phyloP scores from a whole-genome alignment of 2,797 vertebrate genomes.

The Artibeus jamaicensis region DNA sequence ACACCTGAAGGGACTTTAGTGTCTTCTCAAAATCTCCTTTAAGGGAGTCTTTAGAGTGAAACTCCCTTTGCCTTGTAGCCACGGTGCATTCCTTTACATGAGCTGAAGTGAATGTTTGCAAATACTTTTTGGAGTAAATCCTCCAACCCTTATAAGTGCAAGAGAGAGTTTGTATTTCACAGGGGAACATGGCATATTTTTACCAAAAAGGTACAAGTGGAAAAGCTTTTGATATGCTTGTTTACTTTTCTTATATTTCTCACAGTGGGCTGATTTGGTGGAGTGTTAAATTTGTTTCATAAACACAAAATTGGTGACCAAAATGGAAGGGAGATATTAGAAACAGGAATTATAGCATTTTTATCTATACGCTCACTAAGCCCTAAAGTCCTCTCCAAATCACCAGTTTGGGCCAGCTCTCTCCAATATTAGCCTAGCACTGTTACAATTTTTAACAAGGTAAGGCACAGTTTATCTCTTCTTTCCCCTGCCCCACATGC shows the following conservation, averaged over 20 bases:
- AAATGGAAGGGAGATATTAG: not conserved
- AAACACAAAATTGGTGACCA: not conserved
- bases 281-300: conserved; percentile 24
- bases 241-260: conserved; percentile 54
- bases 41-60: not conserved
- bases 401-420: not conserved
- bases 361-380: not conserved
- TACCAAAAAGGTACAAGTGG: not conserved
- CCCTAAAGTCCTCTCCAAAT: not conserved
- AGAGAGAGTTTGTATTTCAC: conserved; percentile 27
- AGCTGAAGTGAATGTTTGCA: not conserved
- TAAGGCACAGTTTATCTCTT: not conserved
- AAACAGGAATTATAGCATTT: not conserved
- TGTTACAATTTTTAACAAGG: not conserved
- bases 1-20: not conserved
- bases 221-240: conserved; percentile 6
- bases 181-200: not conserved
- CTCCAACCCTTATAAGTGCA: not conserved
- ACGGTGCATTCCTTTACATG: not conserved
- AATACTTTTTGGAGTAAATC: conserved; percentile 20
- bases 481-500: not conserved
- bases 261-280: not conserved
- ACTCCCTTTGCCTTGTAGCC: not conserved
- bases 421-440: not conserved
- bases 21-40: not conserved